Base-by-base conservation (phyloP, 2,113 vertebrate species). In the Chelonoidis abingdonii region DNA sequence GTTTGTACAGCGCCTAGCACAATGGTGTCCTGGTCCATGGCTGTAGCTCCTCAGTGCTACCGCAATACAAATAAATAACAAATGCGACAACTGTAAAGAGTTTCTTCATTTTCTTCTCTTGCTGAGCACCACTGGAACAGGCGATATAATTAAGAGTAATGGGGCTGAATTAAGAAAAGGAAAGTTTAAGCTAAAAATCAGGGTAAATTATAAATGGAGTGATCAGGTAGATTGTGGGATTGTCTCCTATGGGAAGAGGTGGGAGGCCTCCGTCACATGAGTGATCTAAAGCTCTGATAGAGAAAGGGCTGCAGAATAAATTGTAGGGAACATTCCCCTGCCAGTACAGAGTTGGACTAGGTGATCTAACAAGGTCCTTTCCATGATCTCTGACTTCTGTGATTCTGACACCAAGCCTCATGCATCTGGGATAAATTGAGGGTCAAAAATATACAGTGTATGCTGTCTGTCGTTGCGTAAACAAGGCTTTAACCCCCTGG, bases 401-500 rank as follows among this genome's bases (percentile, higher is more conserved):
- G 89, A 0, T 24, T 84, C 65, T 47, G 80, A 12, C 31, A 44
- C 21, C 13, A 76, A 83, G 7, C 5, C 9, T 22, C 0, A 0
- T 75, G 10, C 62, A 83, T 83, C 92, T 75, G 4, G 54, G 44
- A 38, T 31, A 88, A 44, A 47, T 3, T 27, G 24, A 16, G 25
- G 41, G 41, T 78, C 44, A 44, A 5, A 72, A 24, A 47, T 47
- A 76, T 31, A 7, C 14, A 3, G 1, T 84, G 94, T 95, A 21
- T 44, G 82, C 11, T 89, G 44, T 10, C 49, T 59, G 8, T 27
- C 52, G 35, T 50, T 25, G 62, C 4, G 56, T 95, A 88, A 88
- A 25, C 27, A 38, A 72, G 8, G 59, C n/a, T 93, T 94, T 97
- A 92, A 95, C 35, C 29, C 24, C 41, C 79, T 92, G 65, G 93